Conservation (phyloP, 2,113 vertebrate genomes). For the Caloenas nicobarica region DNA sequence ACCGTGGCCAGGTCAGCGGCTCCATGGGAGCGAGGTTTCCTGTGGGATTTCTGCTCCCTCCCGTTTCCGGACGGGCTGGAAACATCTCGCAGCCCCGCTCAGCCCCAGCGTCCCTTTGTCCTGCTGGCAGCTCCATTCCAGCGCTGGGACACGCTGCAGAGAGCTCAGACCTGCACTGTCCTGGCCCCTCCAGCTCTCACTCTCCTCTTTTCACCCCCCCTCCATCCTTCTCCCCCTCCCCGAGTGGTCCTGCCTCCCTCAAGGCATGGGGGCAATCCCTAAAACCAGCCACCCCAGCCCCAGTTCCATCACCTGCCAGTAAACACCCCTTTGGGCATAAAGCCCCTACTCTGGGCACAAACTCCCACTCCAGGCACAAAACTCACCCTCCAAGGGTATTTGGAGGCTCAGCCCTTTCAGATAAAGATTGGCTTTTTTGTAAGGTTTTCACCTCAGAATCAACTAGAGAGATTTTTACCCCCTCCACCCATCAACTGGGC, state of each 20-base stretch:
- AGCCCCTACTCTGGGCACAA: neutral
- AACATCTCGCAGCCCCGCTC: neutral
- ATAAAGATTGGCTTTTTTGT: neutral
- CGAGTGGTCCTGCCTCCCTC: neutral
- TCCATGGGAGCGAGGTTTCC: constrained; percentile 28
- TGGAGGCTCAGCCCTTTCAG: neutral
- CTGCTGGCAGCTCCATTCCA: neutral
- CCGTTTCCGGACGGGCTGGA: constrained; percentile 17
- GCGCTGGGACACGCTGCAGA: rapidly evolving
- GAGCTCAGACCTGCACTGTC: neutral
- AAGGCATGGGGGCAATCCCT: neutral
- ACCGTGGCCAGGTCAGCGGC: neutral
- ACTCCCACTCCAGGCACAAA: neutral
- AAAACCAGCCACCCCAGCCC: rapidly evolving
- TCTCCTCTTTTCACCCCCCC: neutral
- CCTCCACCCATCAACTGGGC: neutral
- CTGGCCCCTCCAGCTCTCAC: neutral
- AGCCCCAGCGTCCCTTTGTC: constrained; percentile 1
- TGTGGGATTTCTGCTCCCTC: constrained; percentile 50
- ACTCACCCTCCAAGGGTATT: neutral
- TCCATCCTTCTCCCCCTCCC: neutral
- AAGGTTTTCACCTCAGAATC: neutral
- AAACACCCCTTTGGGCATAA: neutral
- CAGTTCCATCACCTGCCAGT: neutral
- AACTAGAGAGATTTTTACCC: neutral